Conservation (phyloP, 1,140 invertebrate species). For the Gerris buenoi region DNA sequence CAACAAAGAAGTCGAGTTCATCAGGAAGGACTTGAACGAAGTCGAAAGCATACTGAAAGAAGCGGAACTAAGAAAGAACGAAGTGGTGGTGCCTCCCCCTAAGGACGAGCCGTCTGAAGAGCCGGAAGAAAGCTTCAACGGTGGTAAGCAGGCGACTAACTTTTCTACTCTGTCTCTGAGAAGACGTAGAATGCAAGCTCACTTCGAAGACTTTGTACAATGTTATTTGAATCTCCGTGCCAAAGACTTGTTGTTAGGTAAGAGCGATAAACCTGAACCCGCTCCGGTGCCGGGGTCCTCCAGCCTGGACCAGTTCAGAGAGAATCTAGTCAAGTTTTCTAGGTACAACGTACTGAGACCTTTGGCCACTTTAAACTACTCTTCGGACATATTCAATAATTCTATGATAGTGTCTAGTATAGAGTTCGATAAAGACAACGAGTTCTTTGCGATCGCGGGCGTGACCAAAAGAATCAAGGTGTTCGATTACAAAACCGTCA, state of each 20-base stretch:
- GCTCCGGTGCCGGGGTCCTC: slow-evolving; percentile 23
- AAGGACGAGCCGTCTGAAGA: slow-evolving; percentile 15
- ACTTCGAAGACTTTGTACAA: slow-evolving; percentile 81
- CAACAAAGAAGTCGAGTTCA: slow-evolving; percentile 54
- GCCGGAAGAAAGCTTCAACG: slow-evolving; percentile 31
- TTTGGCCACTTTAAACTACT: slow-evolving; percentile 78
- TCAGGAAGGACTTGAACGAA: slow-evolving; percentile 61
- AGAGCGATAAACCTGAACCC: slow-evolving; percentile 21
- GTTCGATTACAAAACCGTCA: slow-evolving; percentile 75
- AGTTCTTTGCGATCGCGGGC: slow-evolving; percentile 91
- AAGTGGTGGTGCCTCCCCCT: slow-evolving; percentile 18
- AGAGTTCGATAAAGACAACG: slow-evolving; percentile 92
- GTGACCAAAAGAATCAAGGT: slow-evolving; percentile 92
- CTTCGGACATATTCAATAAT: slow-evolving; percentile 71
- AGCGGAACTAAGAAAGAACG: slow-evolving; percentile 30
- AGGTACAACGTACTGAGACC: slow-evolving; percentile 61
- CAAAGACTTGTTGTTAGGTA: slow-evolving; percentile 50
- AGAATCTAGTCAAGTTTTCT: slow-evolving; percentile 79
- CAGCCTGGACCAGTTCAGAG: slow-evolving; percentile 64
- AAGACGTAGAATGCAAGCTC: slow-evolving; percentile 60
- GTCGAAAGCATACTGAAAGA: slow-evolving; percentile 63
- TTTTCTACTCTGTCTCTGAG: slow-evolving; percentile 42
- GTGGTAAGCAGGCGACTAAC: slow-evolving; percentile 29
- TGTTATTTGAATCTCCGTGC: slow-evolving; percentile 67
- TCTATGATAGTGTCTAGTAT: slow-evolving; percentile 92